phyloP scores from a whole-genome alignment of 2,888 invertebrate species.

The Orgyia antiqua region DNA sequence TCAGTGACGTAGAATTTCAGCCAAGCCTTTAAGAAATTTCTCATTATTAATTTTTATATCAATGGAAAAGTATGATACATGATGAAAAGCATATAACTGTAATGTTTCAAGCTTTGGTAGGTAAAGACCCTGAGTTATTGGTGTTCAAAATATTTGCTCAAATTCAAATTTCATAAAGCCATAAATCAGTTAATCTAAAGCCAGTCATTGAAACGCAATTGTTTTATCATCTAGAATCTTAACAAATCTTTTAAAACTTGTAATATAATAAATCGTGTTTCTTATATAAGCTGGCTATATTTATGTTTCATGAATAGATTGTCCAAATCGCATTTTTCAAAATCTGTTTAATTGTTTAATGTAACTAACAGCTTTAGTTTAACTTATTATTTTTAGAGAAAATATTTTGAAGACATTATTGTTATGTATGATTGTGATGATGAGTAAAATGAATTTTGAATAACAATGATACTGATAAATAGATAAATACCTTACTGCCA shows the following conservation, averaged over 20 bases:
- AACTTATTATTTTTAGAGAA: too few relatives aligned
- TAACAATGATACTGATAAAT: slow-evolving; percentile 12
- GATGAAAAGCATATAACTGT: slow-evolving; percentile 2
- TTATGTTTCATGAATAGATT: too few relatives aligned
- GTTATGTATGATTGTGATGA: slow-evolving; percentile 9
- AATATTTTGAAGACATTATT: not conserved
- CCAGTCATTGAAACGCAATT: too few relatives aligned
- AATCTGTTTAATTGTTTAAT: too few relatives aligned
- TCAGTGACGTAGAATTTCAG: slow-evolving; percentile 79
- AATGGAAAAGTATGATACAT: slow-evolving; percentile 1
- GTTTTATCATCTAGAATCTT: too few relatives aligned
- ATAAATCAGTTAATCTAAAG: too few relatives aligned
- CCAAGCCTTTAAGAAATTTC: slow-evolving; percentile 72
- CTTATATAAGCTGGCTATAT: too few relatives aligned
- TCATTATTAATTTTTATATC: slow-evolving; percentile 30
- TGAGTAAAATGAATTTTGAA: slow-evolving; percentile 13
- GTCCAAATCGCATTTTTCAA: too few relatives aligned
- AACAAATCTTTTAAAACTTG: too few relatives aligned
- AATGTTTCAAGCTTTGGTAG: too few relatives aligned
- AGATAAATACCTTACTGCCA: slow-evolving; percentile 43
- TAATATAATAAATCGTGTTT: too few relatives aligned
- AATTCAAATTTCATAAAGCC: not conserved
- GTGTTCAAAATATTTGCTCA: not conserved
- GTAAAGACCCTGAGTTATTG: not conserved
- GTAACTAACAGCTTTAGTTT: too few relatives aligned